These are phyloP conservation scores for Atethmia centrago DNA, from an alignment of 2,888 invertebrate species.

Conservation along the genomic window DNA sequence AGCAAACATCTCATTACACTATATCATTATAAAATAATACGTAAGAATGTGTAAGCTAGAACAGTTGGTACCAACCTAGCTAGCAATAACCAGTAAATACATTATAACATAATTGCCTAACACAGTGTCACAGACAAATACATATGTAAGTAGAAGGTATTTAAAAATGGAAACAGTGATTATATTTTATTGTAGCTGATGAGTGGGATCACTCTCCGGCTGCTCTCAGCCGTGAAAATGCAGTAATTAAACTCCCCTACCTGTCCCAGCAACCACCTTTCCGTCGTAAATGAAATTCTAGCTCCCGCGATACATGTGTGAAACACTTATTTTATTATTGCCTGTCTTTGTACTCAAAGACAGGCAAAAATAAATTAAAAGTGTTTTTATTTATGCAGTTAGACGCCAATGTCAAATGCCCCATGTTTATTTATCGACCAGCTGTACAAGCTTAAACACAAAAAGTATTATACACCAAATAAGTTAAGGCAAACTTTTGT, in stretches of 20 bases:
- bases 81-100: constrained; percentile 38
- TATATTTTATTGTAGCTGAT: constrained; percentile 24
- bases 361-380: not conserved
- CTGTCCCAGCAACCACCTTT: not conserved
- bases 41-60: constrained; percentile 55
- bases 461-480: constrained; percentile 45
- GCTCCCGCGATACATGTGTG: not conserved
- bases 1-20: constrained; percentile 39
- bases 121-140: constrained; percentile 18
- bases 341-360: constrained; percentile 16
- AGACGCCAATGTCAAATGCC: constrained; percentile 18
- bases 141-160: constrained; percentile 13
- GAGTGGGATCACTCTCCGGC: not conserved
- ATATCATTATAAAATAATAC: constrained; percentile 55
- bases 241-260: not conserved
- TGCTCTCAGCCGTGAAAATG: not conserved
- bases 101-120: constrained; percentile 28
- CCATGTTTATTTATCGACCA: constrained; percentile 33
- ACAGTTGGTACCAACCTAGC: constrained; percentile 52
- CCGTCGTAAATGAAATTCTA: constrained; percentile 1
- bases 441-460: constrained; percentile 58
- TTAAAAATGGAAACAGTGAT: constrained; percentile 10
- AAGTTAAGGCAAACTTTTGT: constrained; percentile 54
- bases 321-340: too few relatives aligned
- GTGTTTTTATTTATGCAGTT: not conserved